Evolutionary conservation across 2,113 vertebrate genomes (phyloP).

Genomic region (Semicossyphus pulcher): DNA sequence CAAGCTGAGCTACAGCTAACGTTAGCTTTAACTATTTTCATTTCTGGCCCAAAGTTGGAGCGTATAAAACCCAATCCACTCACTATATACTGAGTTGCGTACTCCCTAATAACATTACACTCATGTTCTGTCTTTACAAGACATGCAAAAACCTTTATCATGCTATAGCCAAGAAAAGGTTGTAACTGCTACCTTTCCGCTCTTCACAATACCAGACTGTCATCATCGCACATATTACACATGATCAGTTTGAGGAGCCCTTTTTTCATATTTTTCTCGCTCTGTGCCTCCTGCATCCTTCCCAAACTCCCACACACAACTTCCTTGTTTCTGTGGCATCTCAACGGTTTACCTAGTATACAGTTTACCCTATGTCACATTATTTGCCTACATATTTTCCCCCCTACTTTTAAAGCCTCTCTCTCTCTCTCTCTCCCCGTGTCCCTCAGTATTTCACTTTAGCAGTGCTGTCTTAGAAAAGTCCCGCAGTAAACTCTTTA

Average conservation of each 20-base stretch:
- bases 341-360: background rate
- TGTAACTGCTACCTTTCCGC: no score
- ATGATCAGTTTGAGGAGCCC: no score
- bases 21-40: no score
- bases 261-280: no score
- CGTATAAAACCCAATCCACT: no score
- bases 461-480: constrained; percentile 39
- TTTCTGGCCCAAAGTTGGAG: no score
- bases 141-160: no score
- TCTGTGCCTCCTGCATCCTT: background rate
- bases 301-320: background rate
- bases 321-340: background rate
- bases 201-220: no score
- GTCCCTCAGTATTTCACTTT: background rate
- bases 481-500: constrained; percentile 38
- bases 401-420: background rate
- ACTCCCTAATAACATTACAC: no score
- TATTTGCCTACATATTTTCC: background rate
- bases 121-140: background rate
- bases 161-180: background rate
- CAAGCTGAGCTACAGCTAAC: no score
- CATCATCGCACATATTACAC: no score
- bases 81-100: no score
- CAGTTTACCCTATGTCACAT: background rate
- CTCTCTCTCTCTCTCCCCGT: background rate